phyloP scores from a whole-genome alignment of 2,888 invertebrate genomes.

The Drosophila nr. medialis region DNA sequence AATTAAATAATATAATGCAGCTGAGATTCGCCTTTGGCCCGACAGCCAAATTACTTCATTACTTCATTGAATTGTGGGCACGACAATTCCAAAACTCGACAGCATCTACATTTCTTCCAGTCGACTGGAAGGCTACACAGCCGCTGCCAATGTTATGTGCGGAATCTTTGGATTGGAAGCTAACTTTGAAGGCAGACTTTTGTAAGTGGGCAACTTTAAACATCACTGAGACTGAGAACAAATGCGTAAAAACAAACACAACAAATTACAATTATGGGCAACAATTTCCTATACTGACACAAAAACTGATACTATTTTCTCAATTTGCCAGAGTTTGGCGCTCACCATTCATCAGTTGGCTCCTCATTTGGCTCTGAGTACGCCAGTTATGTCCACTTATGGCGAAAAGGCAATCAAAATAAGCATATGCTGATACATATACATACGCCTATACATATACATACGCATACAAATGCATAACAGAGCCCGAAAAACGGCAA shows the following conservation, averaged over 20 bases:
- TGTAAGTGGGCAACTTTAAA: neutral
- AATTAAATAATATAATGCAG: neutral
- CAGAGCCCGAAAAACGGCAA: conserved; percentile 33
- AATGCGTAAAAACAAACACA: neutral
- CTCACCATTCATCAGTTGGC: neutral
- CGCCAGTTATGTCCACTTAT: neutral
- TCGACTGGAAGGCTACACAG: neutral
- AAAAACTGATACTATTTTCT: neutral
- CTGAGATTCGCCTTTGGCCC: neutral
- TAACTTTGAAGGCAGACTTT: neutral
- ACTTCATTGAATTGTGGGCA: neutral
- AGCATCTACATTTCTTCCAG: neutral
- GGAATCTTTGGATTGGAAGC: neutral
- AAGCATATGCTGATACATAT: neutral
- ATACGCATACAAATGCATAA: conserved; percentile 25
- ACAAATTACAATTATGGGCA: neutral
- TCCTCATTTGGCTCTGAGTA: neutral
- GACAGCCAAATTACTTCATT: neutral
- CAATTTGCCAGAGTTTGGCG: neutral
- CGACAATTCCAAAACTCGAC: neutral
- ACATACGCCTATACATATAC: conserved; percentile 2
- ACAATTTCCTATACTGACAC: neutral
- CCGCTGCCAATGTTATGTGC: neutral
- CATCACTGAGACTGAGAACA: neutral
- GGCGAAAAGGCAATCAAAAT: neutral